Evolutionary conservation across 2,888 invertebrate species (phyloP).

Genomic region (Dendrolimus houi): DNA sequence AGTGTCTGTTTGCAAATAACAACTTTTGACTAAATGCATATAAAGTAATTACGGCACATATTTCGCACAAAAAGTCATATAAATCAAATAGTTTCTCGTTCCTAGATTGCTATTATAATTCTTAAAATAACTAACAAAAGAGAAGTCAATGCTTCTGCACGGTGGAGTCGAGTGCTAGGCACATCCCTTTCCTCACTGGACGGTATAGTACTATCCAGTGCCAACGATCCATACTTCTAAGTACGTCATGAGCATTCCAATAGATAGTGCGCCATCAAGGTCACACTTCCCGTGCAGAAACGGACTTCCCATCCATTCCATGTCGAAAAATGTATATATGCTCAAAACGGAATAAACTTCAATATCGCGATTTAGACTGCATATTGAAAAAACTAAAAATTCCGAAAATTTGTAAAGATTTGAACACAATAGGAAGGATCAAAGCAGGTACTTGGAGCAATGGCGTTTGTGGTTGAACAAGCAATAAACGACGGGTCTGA

Average conservation of each 20-base stretch:
- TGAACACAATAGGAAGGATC: not conserved
- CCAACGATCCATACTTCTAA: slow-evolving; percentile 40
- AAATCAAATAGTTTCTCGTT: too few species aligned
- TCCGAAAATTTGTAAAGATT: not conserved
- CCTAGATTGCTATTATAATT: too few species aligned
- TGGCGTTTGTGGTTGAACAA: not conserved
- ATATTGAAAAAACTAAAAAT: slow-evolving; percentile 35
- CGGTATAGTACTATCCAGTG: slow-evolving; percentile 35
- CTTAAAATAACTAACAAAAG: slow-evolving; percentile 24
- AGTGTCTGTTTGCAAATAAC: too few species aligned
- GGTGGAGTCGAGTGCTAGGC: slow-evolving; percentile 56
- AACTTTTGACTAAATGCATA: too few species aligned
- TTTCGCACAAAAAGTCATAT: too few species aligned
- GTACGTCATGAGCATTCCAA: slow-evolving; percentile 56
- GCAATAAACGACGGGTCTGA: not conserved
- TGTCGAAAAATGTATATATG: slow-evolving; percentile 18
- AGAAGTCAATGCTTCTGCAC: slow-evolving; percentile 67
- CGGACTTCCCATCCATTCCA: slow-evolving; percentile 40
- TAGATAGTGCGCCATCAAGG: slow-evolving; percentile 23
- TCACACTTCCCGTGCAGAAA: slow-evolving; percentile 59
- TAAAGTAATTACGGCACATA: too few species aligned
- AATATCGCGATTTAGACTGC: slow-evolving; percentile 42
- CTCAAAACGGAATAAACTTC: slow-evolving; percentile 28
- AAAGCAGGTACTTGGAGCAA: slow-evolving; percentile 3
- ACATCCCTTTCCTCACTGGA: slow-evolving; percentile 58